Conservation (phyloP, 2,888 invertebrate species). For the Amphimallon solstitiale region DNA sequence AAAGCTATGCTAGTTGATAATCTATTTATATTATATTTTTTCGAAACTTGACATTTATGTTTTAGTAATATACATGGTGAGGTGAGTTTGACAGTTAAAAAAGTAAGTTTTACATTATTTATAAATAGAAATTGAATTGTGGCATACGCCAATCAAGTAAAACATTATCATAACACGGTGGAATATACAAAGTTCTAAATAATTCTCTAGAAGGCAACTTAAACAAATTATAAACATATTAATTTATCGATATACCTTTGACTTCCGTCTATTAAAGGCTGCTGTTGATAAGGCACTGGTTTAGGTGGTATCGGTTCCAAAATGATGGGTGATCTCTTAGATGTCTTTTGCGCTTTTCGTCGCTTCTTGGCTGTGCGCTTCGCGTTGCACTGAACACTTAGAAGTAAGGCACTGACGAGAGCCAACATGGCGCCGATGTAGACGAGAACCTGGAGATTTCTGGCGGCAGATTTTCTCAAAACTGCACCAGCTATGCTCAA, state of each 20-base stretch:
- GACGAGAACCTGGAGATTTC: constrained; percentile 73
- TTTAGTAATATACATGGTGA: too few species aligned
- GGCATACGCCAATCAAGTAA: too few species aligned
- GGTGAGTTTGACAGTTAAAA: too few species aligned
- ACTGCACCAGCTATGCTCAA: constrained; percentile 74
- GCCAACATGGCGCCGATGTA: constrained; percentile 74
- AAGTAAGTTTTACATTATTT: too few species aligned
- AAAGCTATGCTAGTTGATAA: too few species aligned
- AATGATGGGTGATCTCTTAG: constrained; percentile 56
- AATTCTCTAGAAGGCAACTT: too few species aligned
- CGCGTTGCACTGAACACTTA: constrained; percentile 74
- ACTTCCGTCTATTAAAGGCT: constrained; percentile 45
- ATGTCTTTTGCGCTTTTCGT: constrained; percentile 53
- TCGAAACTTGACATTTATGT: too few species aligned
- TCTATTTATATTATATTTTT: too few species aligned
- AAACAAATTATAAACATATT: too few species aligned
- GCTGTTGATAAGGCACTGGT: constrained; percentile 37
- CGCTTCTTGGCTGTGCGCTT: constrained; percentile 53
- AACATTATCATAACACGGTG: too few species aligned
- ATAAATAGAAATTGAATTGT: too few species aligned
- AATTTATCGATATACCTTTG: constrained; percentile 42
- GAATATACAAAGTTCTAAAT: too few species aligned
- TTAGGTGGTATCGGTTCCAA: constrained; percentile 53
- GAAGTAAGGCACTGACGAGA: constrained; percentile 70
- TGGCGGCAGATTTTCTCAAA: constrained; percentile 70